A percentile compares a stretch with the other conserved stretches of the same genome.
Conservation (phyloP, 2,113 vertebrate species). For the Zosterops pallidus region DNA sequence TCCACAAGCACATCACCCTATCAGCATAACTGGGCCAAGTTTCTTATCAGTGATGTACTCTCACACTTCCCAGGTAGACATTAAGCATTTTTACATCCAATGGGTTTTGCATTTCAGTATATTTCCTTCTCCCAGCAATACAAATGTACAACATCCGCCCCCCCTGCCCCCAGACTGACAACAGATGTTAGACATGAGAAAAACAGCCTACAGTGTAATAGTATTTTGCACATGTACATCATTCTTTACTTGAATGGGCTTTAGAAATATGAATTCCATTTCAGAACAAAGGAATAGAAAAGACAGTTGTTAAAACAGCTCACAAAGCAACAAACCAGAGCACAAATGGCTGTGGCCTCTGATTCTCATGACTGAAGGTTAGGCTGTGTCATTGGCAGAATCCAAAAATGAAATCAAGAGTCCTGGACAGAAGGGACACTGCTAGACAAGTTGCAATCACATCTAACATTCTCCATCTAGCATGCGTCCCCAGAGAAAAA, state of each 20-base stretch:
- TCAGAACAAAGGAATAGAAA: background rate
- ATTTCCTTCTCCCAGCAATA: background rate
- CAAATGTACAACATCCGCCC: accelerated
- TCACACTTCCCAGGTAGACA: background rate
- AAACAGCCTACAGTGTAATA: background rate
- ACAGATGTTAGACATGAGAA: background rate
- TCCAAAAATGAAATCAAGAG: background rate
- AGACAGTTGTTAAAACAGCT: background rate
- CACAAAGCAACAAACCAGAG: background rate
- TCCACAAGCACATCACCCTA: background rate
- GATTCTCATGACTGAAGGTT: background rate
- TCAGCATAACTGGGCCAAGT: background rate
- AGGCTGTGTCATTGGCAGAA: background rate
- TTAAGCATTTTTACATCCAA: background rate
- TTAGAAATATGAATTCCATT: background rate
- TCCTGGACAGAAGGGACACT: background rate
- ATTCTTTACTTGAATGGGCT: background rate
- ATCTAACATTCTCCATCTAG: background rate
- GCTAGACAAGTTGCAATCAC: background rate
- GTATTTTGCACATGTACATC: background rate
- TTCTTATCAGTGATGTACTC: background rate
- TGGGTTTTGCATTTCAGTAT: background rate
- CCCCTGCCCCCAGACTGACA: background rate
- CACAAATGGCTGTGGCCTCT: background rate
- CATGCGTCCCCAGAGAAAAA: background rate